Evolutionary conservation across 1,140 invertebrate genomes (phyloP).

Genomic region (Heliconius melpomene): DNA sequence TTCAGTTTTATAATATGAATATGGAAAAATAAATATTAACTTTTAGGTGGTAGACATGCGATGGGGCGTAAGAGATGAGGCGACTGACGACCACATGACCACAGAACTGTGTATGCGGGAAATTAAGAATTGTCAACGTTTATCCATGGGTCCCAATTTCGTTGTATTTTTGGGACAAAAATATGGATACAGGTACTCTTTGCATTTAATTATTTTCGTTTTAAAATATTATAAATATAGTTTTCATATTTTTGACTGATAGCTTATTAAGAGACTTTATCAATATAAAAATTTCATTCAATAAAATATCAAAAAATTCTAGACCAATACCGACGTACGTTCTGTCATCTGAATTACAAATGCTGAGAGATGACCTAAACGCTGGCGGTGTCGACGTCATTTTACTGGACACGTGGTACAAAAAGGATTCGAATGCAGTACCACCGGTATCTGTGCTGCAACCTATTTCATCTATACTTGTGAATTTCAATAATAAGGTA

Average conservation of each 20-base stretch:
- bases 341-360: slow-evolving; percentile 93
- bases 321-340: slow-evolving; percentile 98
- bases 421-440: slow-evolving; percentile 97
- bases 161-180: slow-evolving; percentile 99
- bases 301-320: neutral
- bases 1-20: neutral
- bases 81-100: slow-evolving; percentile 99
- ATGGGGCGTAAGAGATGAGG: slow-evolving; percentile 98
- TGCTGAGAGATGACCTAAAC: slow-evolving; percentile 91
- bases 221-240: no score
- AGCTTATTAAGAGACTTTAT: no score
- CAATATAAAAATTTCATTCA: neutral
- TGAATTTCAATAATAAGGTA: slow-evolving; percentile 99
- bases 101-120: slow-evolving; percentile 99
- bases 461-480: slow-evolving; percentile 97
- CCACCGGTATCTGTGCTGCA: slow-evolving; percentile 96
- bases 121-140: slow-evolving; percentile 97
- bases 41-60: slow-evolving; percentile 97
- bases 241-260: no score
- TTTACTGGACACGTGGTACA: slow-evolving; percentile 96
- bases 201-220: neutral
- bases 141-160: slow-evolving; percentile 99
- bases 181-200: slow-evolving; percentile 91
- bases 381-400: slow-evolving; percentile 90
- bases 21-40: neutral